Conservation (phyloP, 1,140 invertebrate genomes). For the Lordiphosa mommai region DNA sequence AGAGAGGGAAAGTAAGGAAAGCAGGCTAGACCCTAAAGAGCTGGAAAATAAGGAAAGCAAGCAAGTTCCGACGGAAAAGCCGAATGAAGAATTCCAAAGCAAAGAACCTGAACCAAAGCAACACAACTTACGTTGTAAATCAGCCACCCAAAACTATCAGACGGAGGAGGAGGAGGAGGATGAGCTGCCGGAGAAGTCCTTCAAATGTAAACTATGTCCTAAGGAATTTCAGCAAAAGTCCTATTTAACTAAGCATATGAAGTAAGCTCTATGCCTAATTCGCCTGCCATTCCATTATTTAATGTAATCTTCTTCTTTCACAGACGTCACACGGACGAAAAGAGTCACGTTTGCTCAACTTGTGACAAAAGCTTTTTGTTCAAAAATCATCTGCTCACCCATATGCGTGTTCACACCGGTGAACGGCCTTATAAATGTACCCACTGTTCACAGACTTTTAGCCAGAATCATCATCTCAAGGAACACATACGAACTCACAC, state of each 20-base stretch:
- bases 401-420: constrained; percentile 1
- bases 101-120: not conserved
- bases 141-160: no score
- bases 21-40: no score
- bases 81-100: not conserved
- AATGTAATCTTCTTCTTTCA: not conserved
- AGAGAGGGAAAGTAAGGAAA: no score
- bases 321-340: not conserved
- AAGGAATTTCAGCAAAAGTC: not conserved
- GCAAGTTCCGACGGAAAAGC: no score
- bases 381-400: constrained; percentile 1
- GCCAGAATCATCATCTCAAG: not conserved
- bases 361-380: not conserved
- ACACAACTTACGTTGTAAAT: no score
- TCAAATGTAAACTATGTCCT: not conserved
- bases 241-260: not conserved
- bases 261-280: not conserved
- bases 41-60: no score
- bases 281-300: no score
- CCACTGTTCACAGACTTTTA: not conserved
- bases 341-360: not conserved
- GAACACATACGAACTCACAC: not conserved
- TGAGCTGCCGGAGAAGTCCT: not conserved
- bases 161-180: not conserved
- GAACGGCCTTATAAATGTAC: not conserved